A percentile compares a stretch with the other conserved stretches of the same genome.
phyloP scores from a whole-genome alignment of 2,113 vertebrate genomes.

The Sebastes schlegelii region DNA sequence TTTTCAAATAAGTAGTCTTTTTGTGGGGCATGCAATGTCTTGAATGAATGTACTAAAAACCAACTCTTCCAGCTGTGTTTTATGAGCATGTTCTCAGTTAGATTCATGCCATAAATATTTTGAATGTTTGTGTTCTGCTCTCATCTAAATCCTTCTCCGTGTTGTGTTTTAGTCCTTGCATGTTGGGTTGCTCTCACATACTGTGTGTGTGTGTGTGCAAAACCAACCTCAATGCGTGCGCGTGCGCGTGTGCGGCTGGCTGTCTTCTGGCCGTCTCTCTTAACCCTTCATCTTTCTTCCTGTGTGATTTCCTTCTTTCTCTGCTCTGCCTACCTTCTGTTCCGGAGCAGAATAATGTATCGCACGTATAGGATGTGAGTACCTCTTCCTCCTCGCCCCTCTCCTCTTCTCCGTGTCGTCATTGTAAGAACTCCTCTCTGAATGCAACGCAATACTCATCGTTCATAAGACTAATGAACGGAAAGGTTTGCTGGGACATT shows the following conservation, averaged over 20 bases:
- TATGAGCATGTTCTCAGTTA: slow-evolving; percentile 20
- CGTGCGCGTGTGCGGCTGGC: too few relatives aligned
- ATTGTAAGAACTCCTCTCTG: slow-evolving; percentile 9
- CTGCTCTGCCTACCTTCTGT: slow-evolving; percentile 91
- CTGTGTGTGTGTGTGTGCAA: too few relatives aligned
- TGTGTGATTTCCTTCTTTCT: slow-evolving; percentile 82
- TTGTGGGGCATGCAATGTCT: background rate
- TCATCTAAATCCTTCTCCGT: slow-evolving; percentile 21
- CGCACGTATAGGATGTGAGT: slow-evolving; percentile 99
- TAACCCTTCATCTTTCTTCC: slow-evolving; percentile 81
- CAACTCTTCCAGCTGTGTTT: background rate
- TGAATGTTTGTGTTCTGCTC: slow-evolving; percentile 11
- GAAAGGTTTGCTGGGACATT: background rate
- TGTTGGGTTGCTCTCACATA: slow-evolving; percentile 54
- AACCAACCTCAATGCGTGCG: too few relatives aligned
- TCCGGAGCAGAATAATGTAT: slow-evolving; percentile 99
- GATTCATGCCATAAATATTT: slow-evolving; percentile 8
- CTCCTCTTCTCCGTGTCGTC: slow-evolving; percentile 39
- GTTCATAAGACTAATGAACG: slow-evolving; percentile 2
- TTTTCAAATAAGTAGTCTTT: background rate
- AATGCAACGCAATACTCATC: slow-evolving; percentile 6
- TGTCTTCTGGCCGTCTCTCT: slow-evolving; percentile 38
- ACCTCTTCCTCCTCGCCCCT: slow-evolving; percentile 71
- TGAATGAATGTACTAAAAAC: background rate
- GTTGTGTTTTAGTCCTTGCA: slow-evolving; percentile 43